Evolutionary conservation across 2,888 invertebrate species (phyloP).

Genomic region (Agrypnus murinus): DNA sequence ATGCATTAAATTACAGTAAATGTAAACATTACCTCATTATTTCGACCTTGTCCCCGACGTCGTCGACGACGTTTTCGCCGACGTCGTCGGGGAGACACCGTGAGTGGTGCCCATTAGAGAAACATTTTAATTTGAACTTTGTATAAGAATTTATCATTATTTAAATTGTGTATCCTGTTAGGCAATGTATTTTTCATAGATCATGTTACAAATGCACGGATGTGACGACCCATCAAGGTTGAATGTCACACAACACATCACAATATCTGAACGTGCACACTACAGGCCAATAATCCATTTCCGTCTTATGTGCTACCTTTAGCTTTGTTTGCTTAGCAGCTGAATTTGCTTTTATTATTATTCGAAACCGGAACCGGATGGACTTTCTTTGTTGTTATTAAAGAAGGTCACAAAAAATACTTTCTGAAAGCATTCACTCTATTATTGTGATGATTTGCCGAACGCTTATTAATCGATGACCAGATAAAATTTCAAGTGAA

Average conservation of each 20-base stretch:
- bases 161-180: constrained; percentile 50
- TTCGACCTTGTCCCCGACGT: too few relatives aligned
- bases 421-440: not conserved
- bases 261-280: constrained; percentile 45
- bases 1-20: too few relatives aligned
- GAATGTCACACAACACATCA: constrained; percentile 50
- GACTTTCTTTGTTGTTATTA: constrained; percentile 11
- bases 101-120: too few relatives aligned
- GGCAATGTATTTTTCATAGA: constrained; percentile 52
- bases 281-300: constrained; percentile 39
- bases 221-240: constrained; percentile 53
- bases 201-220: constrained; percentile 51
- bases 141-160: constrained; percentile 44
- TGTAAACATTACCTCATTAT: too few relatives aligned
- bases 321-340: constrained; percentile 46
- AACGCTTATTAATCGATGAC: not conserved
- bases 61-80: too few relatives aligned
- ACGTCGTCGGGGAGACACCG: too few relatives aligned
- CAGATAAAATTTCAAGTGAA: not conserved
- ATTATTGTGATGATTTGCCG: too few relatives aligned
- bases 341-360: constrained; percentile 39
- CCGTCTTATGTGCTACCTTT: too few relatives aligned
- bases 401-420: constrained; percentile 15
- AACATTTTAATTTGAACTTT: constrained; percentile 42
- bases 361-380: constrained; percentile 30